These are phyloP conservation scores for Sitobion miscanthi DNA, from an alignment of 1,140 invertebrate genomes.

Conservation along the genomic window DNA sequence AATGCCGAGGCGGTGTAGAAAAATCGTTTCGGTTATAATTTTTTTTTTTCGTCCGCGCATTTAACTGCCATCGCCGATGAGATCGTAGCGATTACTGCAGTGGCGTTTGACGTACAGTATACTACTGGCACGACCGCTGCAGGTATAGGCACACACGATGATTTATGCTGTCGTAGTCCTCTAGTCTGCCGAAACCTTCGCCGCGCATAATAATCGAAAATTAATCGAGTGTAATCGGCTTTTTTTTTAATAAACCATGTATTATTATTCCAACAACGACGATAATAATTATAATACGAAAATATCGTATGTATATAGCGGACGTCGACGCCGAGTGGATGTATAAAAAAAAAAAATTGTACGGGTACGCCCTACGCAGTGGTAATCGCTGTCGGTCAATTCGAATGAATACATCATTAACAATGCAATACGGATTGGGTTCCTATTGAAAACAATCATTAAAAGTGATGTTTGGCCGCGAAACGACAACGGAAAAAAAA, in stretches of 20 bases:
- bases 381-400: background rate
- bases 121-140: background rate
- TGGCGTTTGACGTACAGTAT: background rate
- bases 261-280: background rate
- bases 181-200: background rate
- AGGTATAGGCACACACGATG: background rate
- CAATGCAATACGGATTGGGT: constrained; percentile 14
- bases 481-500: constrained; percentile 7
- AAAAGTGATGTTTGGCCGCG: background rate
- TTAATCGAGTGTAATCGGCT: background rate
- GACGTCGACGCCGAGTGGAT: background rate
- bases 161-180: constrained; percentile 13
- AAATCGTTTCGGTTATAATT: background rate
- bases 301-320: background rate
- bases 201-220: background rate
- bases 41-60: background rate
- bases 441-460: constrained; percentile 10
- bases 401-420: constrained; percentile 12
- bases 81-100: background rate
- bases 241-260: background rate
- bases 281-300: background rate
- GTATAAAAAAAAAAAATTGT: background rate
- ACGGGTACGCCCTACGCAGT: background rate
- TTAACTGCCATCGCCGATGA: background rate
- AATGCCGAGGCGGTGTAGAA: background rate